Evolutionary conservation across 1,140 invertebrate species (phyloP).

Genomic region (Sarcophaga bullata): DNA sequence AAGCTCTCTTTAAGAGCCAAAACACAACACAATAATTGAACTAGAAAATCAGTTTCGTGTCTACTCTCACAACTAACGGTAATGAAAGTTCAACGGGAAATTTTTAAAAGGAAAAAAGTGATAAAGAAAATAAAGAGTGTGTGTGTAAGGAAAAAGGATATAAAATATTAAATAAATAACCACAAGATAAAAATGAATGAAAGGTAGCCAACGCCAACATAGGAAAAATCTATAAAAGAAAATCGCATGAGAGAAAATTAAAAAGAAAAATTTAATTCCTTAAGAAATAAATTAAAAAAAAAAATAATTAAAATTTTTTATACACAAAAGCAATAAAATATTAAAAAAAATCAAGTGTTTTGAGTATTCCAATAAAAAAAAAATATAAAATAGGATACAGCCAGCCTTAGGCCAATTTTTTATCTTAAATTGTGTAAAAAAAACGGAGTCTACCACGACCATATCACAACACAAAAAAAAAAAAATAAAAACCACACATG

Average conservation of each 20-base stretch:
- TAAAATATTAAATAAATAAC: not conserved
- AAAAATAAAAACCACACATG: too few relatives aligned
- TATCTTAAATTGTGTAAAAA: too few relatives aligned
- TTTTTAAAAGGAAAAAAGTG: not conserved
- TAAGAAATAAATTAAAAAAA: too few relatives aligned
- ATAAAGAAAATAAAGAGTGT: not conserved
- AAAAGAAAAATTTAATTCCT: not conserved
- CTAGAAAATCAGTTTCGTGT: slow-evolving; percentile 29
- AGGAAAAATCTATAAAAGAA: slow-evolving; percentile 1
- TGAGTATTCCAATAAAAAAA: too few relatives aligned
- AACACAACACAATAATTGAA: not conserved
- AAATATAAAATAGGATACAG: too few relatives aligned
- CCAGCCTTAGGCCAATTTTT: too few relatives aligned
- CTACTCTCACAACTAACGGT: slow-evolving; percentile 29
- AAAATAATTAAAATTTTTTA: too few relatives aligned
- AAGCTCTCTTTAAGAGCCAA: not conserved
- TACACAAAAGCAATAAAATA: too few relatives aligned
- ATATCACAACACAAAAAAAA: too few relatives aligned
- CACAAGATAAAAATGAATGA: slow-evolving; percentile 6
- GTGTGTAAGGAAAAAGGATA: not conserved
- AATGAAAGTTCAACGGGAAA: not conserved
- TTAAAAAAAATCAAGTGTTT: too few relatives aligned
- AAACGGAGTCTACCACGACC: too few relatives aligned
- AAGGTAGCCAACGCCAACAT: too few relatives aligned
- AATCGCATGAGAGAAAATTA: not conserved